Evolutionary conservation across 2,888 invertebrate species (phyloP), one percentile per base, ranked within the genome.

Genomic region (Trichopria drosophilae): DNA sequence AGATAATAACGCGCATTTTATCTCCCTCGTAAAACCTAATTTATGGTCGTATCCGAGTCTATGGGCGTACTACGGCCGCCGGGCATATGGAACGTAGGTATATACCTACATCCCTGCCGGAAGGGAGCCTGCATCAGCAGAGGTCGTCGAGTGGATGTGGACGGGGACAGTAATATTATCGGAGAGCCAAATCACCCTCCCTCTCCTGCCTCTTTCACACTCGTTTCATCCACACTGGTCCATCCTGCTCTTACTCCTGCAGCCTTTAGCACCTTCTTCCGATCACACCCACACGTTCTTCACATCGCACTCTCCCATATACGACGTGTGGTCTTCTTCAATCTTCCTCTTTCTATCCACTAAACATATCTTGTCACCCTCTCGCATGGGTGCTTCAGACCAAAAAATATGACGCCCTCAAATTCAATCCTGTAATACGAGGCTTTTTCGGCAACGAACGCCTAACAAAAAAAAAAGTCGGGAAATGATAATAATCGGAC

Each of bases 1-100:
- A 74, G 74, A 74, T 74, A 74, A 74, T 74, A 74, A 74, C 70
- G 72, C 68, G 71, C 71, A 71, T 74, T 74, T 74, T 74, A 74
- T 74, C 74, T 74, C 66, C 66, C 72, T 74, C 74, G 71, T 74
- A 74, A 74, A 74, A 73, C 66, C 64, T 73, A 73, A 74, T 74
- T 74, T 74, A 74, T 71, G 65, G 67, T 67, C 65, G 62, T 69
- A 69, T 69, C 65, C 68, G 59, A 68, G 71, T 71, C 72, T 67
- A 72, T 69, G 66, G 69, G 68, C 66, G 66, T 67, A 62, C 63
- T 66, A 69, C 62, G 62, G 62, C 60, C 57, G 59, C 56, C 62
- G 68, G 68, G 63, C 69, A 73, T 71, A 69, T 65, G 62, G 51
- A 54, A 54, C 42, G 50, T 32, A 18, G 10, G 23, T 12, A 10